Evolutionary conservation across 2,888 invertebrate species (phyloP).

Genomic region (Aspidiotus rigidus): DNA sequence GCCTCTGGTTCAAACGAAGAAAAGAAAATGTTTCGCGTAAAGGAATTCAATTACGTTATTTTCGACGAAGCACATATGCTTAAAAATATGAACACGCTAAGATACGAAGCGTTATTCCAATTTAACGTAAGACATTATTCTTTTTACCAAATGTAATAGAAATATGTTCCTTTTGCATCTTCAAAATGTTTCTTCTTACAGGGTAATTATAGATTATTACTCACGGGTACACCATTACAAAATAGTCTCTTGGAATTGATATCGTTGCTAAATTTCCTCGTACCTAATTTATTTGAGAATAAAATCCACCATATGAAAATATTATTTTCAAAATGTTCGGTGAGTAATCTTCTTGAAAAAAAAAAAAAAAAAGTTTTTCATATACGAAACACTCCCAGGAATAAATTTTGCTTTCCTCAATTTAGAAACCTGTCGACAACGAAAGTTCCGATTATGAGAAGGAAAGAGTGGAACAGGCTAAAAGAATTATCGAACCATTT

Average conservation of each 20-base stretch:
- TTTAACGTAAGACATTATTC: constrained; percentile 55
- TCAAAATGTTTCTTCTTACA: constrained; percentile 42
- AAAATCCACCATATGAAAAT: constrained; percentile 79
- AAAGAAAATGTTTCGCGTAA: constrained; percentile 81
- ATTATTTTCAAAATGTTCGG: constrained; percentile 69
- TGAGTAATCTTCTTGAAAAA: constrained; percentile 43
- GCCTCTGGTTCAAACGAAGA: constrained; percentile 79
- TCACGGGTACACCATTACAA: constrained; percentile 93
- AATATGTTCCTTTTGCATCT: constrained; percentile 5
- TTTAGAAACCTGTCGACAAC: constrained; percentile 30
- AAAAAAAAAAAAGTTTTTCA: background rate
- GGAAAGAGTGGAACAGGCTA: constrained; percentile 83
- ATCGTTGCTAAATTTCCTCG: constrained; percentile 89
- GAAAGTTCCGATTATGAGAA: constrained; percentile 63
- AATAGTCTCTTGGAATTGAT: constrained; percentile 92
- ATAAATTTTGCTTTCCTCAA: background rate
- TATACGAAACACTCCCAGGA: background rate
- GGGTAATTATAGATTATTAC: constrained; percentile 73
- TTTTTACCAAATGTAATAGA: constrained; percentile 8
- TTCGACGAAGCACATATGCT: constrained; percentile 98
- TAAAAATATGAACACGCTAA: constrained; percentile 89
- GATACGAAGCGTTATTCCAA: constrained; percentile 78
- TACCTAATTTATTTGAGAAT: constrained; percentile 87
- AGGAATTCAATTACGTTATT: constrained; percentile 80
- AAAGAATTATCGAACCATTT: constrained; percentile 92